phyloP scores from a whole-genome alignment of 2,113 vertebrate genomes.

The Uria lomvia region DNA sequence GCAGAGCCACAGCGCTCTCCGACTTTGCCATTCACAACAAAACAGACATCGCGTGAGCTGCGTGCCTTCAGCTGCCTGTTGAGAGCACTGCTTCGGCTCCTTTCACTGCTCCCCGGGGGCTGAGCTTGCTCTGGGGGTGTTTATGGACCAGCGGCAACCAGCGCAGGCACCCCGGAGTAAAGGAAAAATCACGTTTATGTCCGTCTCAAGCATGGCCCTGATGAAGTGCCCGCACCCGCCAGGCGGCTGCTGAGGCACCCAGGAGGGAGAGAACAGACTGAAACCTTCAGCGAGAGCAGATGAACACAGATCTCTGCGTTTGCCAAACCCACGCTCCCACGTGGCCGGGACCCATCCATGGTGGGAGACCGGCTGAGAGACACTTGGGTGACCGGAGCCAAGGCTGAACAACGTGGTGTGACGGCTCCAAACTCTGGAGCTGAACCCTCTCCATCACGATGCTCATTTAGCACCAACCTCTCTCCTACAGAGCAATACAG shows the following conservation, averaged over 20 bases:
- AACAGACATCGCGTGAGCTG: background rate
- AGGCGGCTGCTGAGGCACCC: background rate
- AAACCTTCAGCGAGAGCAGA: background rate
- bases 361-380: background rate
- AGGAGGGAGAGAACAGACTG: background rate
- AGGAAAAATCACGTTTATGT: background rate
- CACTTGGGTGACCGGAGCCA: background rate
- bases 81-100: background rate
- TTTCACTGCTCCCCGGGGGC: background rate
- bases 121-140: background rate
- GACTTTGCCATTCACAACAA: background rate
- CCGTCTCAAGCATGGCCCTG: background rate
- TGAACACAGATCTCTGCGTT: no score
- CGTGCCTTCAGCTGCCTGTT: background rate
- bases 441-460: background rate
- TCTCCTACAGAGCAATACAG: background rate
- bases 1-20: background rate
- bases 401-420: rapidly evolving
- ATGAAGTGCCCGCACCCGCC: background rate
- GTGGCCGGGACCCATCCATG: no score
- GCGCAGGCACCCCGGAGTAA: background rate
- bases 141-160: background rate
- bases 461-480: background rate
- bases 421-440: background rate
- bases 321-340: no score